Conservation (phyloP, 92 coral and sea anemone species). For the Phymanthus crucifer region DNA sequence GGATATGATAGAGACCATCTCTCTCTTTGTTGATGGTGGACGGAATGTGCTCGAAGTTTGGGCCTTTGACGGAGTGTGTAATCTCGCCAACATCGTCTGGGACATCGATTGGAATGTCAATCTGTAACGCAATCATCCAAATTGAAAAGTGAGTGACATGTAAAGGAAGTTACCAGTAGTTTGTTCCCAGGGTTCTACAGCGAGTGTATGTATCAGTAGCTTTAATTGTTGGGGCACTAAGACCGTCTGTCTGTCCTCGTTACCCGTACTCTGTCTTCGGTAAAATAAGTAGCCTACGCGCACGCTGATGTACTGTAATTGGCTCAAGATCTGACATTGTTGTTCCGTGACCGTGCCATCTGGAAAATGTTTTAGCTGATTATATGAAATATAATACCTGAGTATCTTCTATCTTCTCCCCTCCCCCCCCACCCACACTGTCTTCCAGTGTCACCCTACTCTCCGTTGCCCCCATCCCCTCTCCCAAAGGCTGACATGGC, state of each 20-base stretch:
- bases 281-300: not conserved
- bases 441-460: constrained; percentile 52
- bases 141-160: not conserved
- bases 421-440: not conserved
- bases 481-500: not conserved
- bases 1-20: constrained; percentile 75
- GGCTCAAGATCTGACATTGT: not conserved
- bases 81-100: constrained; percentile 72
- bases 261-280: too few species aligned
- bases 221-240: too few species aligned
- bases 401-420: too few species aligned
- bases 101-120: constrained; percentile 75
- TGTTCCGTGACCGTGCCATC: not conserved
- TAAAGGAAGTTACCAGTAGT: too few species aligned
- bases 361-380: not conserved
- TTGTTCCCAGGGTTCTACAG: too few species aligned
- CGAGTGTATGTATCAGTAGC: too few species aligned
- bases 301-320: not conserved
- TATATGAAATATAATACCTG: not conserved
- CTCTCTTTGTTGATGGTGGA: constrained; percentile 61
- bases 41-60: constrained; percentile 54
- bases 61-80: constrained; percentile 66
- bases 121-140: constrained; percentile 17
- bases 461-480: too few species aligned
- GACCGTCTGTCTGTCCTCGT: too few species aligned